Percentiles rank a stretch among this genome's conserved stretches.
Evolutionary conservation across 2,113 vertebrate species (phyloP).

Genomic region (Phaetusa simplex): DNA sequence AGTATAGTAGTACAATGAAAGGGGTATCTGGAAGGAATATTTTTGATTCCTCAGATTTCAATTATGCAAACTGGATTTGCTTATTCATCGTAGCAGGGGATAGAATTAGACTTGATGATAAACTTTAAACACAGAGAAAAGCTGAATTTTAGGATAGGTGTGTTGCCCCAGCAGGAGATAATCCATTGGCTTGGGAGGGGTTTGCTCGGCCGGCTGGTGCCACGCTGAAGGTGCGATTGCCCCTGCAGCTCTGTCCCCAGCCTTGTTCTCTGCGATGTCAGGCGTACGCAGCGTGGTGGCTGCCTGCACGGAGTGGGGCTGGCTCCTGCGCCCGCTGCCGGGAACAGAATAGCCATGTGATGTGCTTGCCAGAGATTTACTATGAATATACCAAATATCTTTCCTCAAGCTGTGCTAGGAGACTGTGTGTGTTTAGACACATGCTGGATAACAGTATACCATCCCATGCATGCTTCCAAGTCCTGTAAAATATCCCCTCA

Average conservation of each 20-base stretch:
- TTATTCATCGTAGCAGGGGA: background rate
- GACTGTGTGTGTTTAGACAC: conserved; percentile 48
- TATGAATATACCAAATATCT: conserved; percentile 2
- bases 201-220: background rate
- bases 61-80: background rate
- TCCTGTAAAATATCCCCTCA: conserved; percentile 27
- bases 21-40: background rate
- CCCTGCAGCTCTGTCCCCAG: background rate
- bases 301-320: background rate
- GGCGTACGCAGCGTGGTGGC: background rate
- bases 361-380: conserved; percentile 53
- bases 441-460: conserved; percentile 27
- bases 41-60: background rate
- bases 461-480: background rate
- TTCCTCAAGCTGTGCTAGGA: conserved; percentile 48
- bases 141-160: background rate
- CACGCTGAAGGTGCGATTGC: background rate
- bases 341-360: background rate
- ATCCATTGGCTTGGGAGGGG: fast-evolving
- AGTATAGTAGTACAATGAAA: background rate
- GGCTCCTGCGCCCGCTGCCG: background rate
- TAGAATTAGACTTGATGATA: background rate
- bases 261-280: background rate
- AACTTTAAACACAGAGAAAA: background rate
- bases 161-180: background rate